Evolutionary conservation across 2,888 invertebrate genomes (phyloP), one percentile per base, ranked within the genome.

Genomic region (Strigamia maritima): DNA sequence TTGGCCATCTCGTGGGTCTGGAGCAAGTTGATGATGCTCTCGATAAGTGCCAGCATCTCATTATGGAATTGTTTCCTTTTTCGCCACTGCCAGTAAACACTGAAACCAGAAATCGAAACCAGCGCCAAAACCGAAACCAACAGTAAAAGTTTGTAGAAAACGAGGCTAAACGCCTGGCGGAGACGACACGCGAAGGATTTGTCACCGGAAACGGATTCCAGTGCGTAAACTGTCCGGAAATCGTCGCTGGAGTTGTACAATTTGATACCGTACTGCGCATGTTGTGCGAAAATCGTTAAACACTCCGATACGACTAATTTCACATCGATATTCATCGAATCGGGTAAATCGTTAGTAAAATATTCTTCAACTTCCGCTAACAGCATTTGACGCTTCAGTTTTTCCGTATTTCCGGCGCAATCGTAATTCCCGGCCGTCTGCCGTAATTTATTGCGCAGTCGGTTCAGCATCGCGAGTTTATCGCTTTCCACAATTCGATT

Each of bases 151-250:
- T 80, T 79, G 65, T 79, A 79, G 14, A 80, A 22, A 1, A 80
- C 80, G 19, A 80, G 28, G 2, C 65, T 22, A n/a, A 80, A 60
- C 16, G 80, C 80, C 28, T 60, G 40, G 54, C 60, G 74, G 10
- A 80, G 60, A 7, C 76, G 77, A 54, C 80, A 80, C 35, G n/a
- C 31, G 35, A 77, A 78, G n/a, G 79, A 49, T 26, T 80, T 44
- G n/a, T 79, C 79, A 3, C 74, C n/a, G 12, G 38, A 22, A 24
- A 60, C 44, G 8, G 80, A 80, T 26, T 78, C 79, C 40, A 80
- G 16, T 28, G 49, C 79, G 1, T n/a, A 26, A n/a, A 78, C 77
- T 0, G 40, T 19, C n/a, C 10, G 14, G 14, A 19, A 16, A 0
- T 49, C 49, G 19, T 49, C 7, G 49, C n/a, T 49, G 7, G 74